Percentiles rank a stretch among this genome's conserved stretches.
phyloP scores from a whole-genome alignment of 2,113 vertebrate species.

The Odocoileus hemionus region DNA sequence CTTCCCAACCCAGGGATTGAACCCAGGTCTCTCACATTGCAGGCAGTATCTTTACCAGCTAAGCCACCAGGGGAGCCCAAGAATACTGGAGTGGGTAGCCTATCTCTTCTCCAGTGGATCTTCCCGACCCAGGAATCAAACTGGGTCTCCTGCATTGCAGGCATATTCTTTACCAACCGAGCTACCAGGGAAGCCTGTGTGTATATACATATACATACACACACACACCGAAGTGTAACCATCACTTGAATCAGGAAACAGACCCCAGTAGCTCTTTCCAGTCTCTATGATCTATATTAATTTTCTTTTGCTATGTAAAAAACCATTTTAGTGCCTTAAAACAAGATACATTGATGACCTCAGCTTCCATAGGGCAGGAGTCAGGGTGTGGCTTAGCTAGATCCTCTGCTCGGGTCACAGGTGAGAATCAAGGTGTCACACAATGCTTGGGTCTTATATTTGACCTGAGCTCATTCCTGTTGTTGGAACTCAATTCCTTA shows the following conservation, averaged over 20 bases:
- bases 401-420: not conserved
- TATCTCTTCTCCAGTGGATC: not conserved
- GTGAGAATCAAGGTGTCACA: not conserved
- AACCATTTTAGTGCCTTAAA: not conserved
- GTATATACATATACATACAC: rapidly evolving
- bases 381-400: not conserved
- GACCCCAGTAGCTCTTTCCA: not conserved
- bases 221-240: not conserved
- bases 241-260: not conserved
- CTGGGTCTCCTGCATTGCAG: not conserved
- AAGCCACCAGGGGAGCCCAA: not conserved
- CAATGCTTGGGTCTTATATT: not conserved
- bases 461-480: not conserved
- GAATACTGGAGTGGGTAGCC: not conserved
- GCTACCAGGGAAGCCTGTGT: not conserved
- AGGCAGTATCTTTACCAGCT: not conserved
- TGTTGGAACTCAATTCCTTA: not conserved
- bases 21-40: not conserved
- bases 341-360: not conserved
- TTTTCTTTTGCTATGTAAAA: not conserved
- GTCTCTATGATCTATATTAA: not conserved
- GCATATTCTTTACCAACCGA: not conserved
- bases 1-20: not conserved
- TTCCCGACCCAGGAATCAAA: not conserved
- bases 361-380: not conserved